These are phyloP conservation scores for Osmerus mordax DNA, from an alignment of 2,113 vertebrate species.

Conservation along the genomic window DNA sequence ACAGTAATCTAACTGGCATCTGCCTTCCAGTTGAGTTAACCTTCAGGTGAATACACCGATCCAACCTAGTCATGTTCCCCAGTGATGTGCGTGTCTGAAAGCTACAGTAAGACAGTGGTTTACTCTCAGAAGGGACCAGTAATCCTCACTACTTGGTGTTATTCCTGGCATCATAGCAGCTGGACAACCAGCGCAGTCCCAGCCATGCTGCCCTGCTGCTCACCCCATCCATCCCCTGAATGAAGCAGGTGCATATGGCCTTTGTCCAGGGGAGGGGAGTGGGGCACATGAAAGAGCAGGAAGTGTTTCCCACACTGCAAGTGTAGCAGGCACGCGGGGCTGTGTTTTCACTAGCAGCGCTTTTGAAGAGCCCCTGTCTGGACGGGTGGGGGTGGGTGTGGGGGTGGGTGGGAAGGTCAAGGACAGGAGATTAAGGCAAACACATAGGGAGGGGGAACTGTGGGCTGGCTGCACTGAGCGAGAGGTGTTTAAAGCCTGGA, in stretches of 20 bases:
- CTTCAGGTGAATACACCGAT: too few relatives aligned
- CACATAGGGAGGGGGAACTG: conserved; percentile 23
- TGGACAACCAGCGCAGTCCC: background rate
- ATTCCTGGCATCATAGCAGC: conserved; percentile 4
- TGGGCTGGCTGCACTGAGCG: background rate
- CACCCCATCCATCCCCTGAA: background rate
- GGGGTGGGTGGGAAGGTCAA: conserved; percentile 40
- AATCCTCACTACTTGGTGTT: conserved; percentile 29
- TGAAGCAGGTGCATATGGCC: conserved; percentile 35
- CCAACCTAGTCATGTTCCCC: too few relatives aligned
- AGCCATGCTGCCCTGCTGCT: conserved; percentile 7
- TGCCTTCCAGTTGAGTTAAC: too few relatives aligned
- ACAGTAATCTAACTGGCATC: too few relatives aligned
- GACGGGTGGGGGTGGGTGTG: conserved; percentile 13
- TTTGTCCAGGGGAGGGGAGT: conserved; percentile 1
- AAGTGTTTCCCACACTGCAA: conserved; percentile 58
- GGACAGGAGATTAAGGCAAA: conserved; percentile 47
- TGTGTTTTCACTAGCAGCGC: conserved; percentile 29
- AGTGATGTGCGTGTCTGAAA: too few relatives aligned
- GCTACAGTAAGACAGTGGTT: conserved; percentile 3
- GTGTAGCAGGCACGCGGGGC: conserved; percentile 39
- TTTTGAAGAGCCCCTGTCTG: conserved; percentile 8
- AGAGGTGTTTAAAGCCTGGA: background rate
- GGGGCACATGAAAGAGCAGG: conserved; percentile 20
- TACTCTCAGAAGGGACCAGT: conserved; percentile 1